Evolutionary conservation across 2,797 vertebrate species (phyloP), one percentile per base, ranked within the genome.

Genomic region (Rhinophrynus dorsalis): DNA sequence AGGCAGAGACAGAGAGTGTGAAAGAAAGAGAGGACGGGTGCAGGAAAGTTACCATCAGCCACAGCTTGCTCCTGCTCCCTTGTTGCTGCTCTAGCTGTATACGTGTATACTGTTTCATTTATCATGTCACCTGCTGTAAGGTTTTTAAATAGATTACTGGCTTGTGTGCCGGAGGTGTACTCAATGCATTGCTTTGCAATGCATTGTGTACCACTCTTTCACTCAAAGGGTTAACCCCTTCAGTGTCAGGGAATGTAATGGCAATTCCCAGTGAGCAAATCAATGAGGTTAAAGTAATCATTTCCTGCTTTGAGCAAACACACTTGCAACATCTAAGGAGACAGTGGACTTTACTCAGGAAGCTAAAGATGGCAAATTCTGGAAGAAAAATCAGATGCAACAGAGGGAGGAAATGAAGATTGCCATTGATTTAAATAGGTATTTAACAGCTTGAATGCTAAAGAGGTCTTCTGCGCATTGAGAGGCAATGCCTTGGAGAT

Each of bases 1-100:
- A 76, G 89, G 85, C 79, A 74, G 77, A 90, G 86, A 86, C 80
- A 87, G 86, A 92, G 92, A 94, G 93, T 93, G 94, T 93, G 77
- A 74, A 89, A 86, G 81, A 75, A 78, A 90, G 86, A 86, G 81
- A 86, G 87, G 30, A 57, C 77, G 79, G 83, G 84, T 85, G 86
- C 89, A 89, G 89, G 83, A 84, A 12, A 77, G 84, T 83, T 55
- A 62, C 44, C 56, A 57, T 32, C 50, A 63, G 45, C 59, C 48
- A 63, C 30, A 52, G 80, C 44, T 82, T 79, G 74, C 74, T 74
- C 75, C 65, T 69, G 78, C 61, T 85, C 84, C 82, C 73, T 72
- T 67, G 74, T 78, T 85, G 74, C 81, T 84, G 86, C 85, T 76
- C 88, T 83, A 67, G 82, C 90, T 89, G 85, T 89, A 89, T 87